These are phyloP conservation scores for Drosophila parabipectinata DNA, from an alignment of 1,140 invertebrate species.

Conservation along the genomic window DNA sequence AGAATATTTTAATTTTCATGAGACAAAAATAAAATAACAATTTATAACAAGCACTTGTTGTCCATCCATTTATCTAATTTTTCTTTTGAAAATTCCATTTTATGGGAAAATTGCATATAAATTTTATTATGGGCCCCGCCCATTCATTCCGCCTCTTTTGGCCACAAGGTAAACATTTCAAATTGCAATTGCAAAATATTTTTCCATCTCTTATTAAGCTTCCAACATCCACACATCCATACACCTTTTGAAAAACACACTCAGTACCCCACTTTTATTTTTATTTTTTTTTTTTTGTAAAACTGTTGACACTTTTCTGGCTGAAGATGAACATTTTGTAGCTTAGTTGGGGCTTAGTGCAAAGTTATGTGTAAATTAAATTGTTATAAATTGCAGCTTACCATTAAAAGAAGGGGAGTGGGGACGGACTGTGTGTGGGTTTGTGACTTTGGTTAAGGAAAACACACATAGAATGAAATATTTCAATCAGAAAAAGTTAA, in stretches of 20 bases:
- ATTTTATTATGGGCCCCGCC: slow-evolving; percentile 26
- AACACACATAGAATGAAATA: slow-evolving; percentile 44
- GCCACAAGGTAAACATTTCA: slow-evolving; percentile 32
- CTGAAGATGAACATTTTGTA: slow-evolving; percentile 20
- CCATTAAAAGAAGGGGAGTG: slow-evolving; percentile 16
- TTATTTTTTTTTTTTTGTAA: neutral
- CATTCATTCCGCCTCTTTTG: neutral
- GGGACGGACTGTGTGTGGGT: neutral
- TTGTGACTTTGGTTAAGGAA: slow-evolving; percentile 25
- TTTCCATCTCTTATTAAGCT: slow-evolving; percentile 10
- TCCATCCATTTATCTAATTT: slow-evolving; percentile 9
- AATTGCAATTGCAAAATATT: slow-evolving; percentile 46
- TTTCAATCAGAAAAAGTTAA: slow-evolving; percentile 59
- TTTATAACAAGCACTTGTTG: slow-evolving; percentile 5
- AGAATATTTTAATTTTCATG: neutral
- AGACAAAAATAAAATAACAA: neutral
- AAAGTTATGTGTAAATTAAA: slow-evolving; percentile 71
- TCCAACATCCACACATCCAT: neutral
- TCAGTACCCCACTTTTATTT: neutral
- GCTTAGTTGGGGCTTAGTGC: slow-evolving; percentile 47
- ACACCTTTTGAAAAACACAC: neutral
- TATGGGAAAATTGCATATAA: slow-evolving; percentile 28
- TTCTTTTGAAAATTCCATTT: slow-evolving; percentile 33
- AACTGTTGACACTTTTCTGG: slow-evolving; percentile 36
- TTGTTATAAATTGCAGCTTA: slow-evolving; percentile 72